Evolutionary conservation across 2,888 invertebrate species (phyloP).

Genomic region (Ectobius pallidus): DNA sequence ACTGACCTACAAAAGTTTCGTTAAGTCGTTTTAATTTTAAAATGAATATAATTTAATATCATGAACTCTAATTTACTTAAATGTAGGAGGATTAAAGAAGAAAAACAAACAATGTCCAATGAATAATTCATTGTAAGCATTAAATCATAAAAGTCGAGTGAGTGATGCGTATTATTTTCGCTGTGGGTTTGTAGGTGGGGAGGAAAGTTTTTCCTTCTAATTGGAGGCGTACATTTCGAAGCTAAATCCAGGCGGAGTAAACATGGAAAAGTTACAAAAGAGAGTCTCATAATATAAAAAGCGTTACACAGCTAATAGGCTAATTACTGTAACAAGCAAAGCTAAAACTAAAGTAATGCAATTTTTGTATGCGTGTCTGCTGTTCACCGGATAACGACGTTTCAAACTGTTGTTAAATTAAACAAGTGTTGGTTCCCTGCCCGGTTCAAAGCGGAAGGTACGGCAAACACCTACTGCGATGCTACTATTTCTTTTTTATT

Average conservation of each 20-base stretch:
- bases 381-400: conserved; percentile 13
- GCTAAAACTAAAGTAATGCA: conserved; percentile 24
- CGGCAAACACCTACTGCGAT: conserved; percentile 23
- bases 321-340: conserved; percentile 21
- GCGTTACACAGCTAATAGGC: conserved; percentile 26
- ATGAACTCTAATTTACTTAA: no score
- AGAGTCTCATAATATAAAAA: conserved; percentile 13
- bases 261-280: neutral
- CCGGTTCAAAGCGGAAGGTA: conserved; percentile 22
- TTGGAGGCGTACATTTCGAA: neutral
- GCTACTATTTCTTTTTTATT: no score
- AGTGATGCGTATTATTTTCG: no score
- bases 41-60: no score
- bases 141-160: no score
- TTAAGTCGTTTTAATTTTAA: no score
- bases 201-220: no score
- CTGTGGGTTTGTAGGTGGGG: no score
- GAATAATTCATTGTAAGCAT: no score
- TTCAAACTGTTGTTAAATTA: conserved; percentile 26
- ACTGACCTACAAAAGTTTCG: no score
- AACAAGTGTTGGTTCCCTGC: conserved; percentile 31
- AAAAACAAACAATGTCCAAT: no score
- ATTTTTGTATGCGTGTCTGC: conserved; percentile 24
- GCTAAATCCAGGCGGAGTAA: neutral
- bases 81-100: no score